Evolutionary conservation across 2,888 invertebrate genomes (phyloP).

Genomic region (Alcis repandata): DNA sequence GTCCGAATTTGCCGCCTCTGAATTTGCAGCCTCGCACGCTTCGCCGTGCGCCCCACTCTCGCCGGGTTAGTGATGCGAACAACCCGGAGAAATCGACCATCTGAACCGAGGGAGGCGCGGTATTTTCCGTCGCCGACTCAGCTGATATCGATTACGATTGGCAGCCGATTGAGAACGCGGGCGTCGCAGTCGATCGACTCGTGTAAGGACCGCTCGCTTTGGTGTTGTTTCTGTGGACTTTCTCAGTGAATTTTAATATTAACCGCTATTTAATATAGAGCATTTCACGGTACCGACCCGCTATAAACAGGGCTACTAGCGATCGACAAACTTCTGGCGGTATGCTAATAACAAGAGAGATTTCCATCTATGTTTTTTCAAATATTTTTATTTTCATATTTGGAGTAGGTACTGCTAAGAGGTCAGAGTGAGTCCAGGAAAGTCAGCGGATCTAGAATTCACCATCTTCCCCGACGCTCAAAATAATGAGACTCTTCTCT

Average conservation of each 20-base stretch:
- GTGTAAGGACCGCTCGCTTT: conserved; percentile 63
- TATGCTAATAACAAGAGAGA: no score
- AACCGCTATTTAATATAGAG: neutral
- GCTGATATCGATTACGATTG: conserved; percentile 80
- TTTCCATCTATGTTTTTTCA: no score
- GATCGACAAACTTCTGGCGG: no score
- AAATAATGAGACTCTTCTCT: no score
- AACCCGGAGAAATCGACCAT: conserved; percentile 81
- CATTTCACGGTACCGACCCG: no score
- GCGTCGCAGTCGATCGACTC: conserved; percentile 73
- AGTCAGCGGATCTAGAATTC: no score
- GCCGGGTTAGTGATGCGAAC: conserved; percentile 82
- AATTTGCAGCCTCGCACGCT: conserved; percentile 88
- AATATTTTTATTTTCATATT: no score
- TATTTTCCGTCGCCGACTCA: conserved; percentile 84
- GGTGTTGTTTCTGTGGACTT: conserved; percentile 28
- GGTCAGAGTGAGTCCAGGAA: no score
- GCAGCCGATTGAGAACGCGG: conserved; percentile 69
- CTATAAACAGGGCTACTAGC: no score
- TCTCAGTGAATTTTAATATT: conserved; percentile 31
- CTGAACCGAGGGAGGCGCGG: conserved; percentile 85
- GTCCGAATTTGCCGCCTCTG: conserved; percentile 92
- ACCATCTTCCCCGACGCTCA: no score
- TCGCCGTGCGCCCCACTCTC: conserved; percentile 80
- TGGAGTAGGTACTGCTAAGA: no score